Evolutionary conservation across 2,113 vertebrate species (phyloP), one percentile per base, ranked within the genome.

Genomic region (Ochotona curzoniae): DNA sequence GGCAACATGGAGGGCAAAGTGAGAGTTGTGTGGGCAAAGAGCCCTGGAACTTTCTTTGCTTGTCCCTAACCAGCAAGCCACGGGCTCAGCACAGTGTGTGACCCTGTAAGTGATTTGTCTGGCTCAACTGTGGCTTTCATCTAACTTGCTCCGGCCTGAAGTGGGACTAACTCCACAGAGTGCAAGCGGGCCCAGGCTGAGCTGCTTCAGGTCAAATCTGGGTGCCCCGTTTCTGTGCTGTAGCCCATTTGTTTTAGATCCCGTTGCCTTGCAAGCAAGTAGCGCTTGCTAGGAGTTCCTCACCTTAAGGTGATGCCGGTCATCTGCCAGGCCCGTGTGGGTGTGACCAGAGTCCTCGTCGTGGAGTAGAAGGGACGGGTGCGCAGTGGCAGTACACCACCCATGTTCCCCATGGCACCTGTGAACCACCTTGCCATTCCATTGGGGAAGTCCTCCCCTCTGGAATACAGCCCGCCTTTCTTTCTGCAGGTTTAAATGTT

Each of bases 401-500:
- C 51, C 54, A 18, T 15, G 54, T 20, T n/a, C 6, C 11, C 67
- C 30, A 8, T 64, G 81, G 44, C 10, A 38, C 21, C 61, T 67
- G 44, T 4, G 14, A 54, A 85, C 54, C 26, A 61, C 83, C 60
- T 44, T 66, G 57, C 35, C 25, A 2, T 66, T 60, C 15, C 44
- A 14, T n/a, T 17, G 8, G 76, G 67, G 74, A 66, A 71, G 66
- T 61, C 49, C 63, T 61, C 21, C 92, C 79, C 87, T 90, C 67
- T 35, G 35, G 51, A 85, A 66, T 12, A 35, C 20, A 4, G 38
- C 76, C 70, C 73, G 51, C 14, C 7, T 95, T 4, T 61, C 78
- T 82, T 91, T 74, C 92, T 85, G 15, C 5, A 23, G 93, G 47
- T 87, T 75, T 69, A 12, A 92, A n/a, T 80, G 51, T 81, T 47